phyloP scores from a whole-genome alignment of 1,140 invertebrate species.

The Papilio polyxenes region DNA sequence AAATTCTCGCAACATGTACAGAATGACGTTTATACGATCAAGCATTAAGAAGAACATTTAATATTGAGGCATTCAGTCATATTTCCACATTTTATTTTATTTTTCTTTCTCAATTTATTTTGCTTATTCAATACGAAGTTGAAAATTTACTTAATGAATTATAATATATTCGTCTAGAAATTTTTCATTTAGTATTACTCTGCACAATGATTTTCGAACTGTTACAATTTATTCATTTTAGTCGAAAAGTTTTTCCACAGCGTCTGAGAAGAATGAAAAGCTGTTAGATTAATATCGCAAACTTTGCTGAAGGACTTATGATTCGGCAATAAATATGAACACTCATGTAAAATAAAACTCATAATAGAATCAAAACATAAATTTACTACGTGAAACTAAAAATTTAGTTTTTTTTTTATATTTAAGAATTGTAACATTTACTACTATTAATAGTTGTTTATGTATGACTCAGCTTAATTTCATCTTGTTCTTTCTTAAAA shows the following conservation, averaged over 20 bases:
- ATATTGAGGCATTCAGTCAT: too few species aligned
- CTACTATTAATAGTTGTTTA: too few species aligned
- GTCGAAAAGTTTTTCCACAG: conserved; percentile 17
- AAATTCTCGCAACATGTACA: too few species aligned
- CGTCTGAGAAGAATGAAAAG: conserved; percentile 1
- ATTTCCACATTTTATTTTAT: too few species aligned
- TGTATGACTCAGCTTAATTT: too few species aligned
- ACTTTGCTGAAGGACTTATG: conserved; percentile 23
- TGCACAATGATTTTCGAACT: conserved; percentile 21
- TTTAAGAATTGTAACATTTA: background rate
- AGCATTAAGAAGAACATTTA: too few species aligned
- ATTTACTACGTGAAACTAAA: background rate
- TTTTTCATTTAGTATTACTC: background rate
- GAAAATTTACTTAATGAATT: background rate
- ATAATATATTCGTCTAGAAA: conserved; percentile 24
- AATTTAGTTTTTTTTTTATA: background rate
- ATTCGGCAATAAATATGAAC: conserved; percentile 8
- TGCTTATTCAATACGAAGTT: background rate
- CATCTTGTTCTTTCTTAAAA: too few species aligned
- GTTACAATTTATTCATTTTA: conserved; percentile 27
- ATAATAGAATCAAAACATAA: background rate
- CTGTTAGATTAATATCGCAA: conserved; percentile 18
- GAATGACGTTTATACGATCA: too few species aligned
- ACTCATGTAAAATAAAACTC: background rate
- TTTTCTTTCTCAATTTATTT: too few species aligned